phyloP scores from a whole-genome alignment of 2,888 invertebrate genomes.

The Macrophya alboannulata region DNA sequence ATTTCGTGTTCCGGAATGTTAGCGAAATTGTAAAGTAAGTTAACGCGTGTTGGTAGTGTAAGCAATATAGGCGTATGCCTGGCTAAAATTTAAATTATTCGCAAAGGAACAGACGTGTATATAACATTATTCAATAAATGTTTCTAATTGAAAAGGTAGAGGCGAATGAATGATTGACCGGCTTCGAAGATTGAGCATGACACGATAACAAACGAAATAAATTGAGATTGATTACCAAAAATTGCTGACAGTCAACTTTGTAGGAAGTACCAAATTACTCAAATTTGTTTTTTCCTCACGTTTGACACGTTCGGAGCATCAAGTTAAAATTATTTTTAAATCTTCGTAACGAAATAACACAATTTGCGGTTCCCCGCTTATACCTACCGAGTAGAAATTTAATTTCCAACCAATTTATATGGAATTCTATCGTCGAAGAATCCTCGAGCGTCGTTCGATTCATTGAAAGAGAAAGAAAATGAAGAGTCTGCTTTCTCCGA shows the following conservation, averaged over 20 bases:
- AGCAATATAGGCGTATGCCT: background rate
- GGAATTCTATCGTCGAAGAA: slow-evolving; percentile 23
- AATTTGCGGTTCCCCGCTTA: slow-evolving; percentile 22
- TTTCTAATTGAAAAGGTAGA: background rate
- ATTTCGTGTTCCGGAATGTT: background rate
- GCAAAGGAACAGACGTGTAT: background rate
- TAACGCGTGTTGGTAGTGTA: background rate
- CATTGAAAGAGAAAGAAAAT: slow-evolving; percentile 17
- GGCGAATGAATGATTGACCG: background rate
- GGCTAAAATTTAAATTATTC: background rate
- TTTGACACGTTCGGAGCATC: background rate
- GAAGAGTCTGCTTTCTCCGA: slow-evolving; percentile 35
- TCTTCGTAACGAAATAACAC: slow-evolving; percentile 21
- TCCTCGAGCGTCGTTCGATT: slow-evolving; percentile 11
- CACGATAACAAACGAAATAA: slow-evolving; percentile 16
- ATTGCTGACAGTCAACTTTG: background rate
- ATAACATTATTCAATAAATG: background rate
- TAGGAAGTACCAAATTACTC: background rate
- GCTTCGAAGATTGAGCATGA: slow-evolving; percentile 17
- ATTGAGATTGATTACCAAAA: slow-evolving; percentile 42
- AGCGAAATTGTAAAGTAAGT: background rate
- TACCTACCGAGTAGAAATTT: slow-evolving; percentile 21
- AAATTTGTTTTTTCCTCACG: slow-evolving; percentile 21
- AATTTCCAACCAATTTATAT: slow-evolving; percentile 36
- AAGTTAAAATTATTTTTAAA: slow-evolving; percentile 15